Conservation (phyloP, 2,113 vertebrate species). For the Vicugna pacos region DNA sequence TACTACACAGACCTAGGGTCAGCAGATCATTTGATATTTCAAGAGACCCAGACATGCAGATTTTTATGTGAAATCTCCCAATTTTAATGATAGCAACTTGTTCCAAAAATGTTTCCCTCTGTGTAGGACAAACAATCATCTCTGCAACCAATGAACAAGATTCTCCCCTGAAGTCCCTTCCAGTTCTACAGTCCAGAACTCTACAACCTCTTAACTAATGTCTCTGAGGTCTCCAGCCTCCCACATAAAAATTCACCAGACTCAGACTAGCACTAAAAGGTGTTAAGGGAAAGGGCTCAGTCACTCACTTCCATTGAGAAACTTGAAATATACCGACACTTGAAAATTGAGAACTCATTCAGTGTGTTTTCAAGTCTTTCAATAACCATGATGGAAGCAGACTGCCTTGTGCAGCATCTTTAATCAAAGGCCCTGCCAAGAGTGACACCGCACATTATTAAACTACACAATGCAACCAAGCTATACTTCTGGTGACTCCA, state of each 20-base stretch:
- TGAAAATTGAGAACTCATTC: constrained; percentile 43
- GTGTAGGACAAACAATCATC: neutral
- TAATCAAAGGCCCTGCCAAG: constrained; percentile 57
- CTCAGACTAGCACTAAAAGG: neutral
- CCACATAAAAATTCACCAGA: constrained; percentile 45
- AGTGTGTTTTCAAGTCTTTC: constrained; percentile 55
- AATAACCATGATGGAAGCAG: constrained; percentile 35
- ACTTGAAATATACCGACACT: constrained; percentile 56
- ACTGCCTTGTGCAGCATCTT: constrained; percentile 15
- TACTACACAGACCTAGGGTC: neutral
- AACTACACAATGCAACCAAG: neutral
- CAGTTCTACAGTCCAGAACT: constrained; percentile 2
- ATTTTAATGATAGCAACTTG: constrained; percentile 3
- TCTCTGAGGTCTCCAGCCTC: neutral
- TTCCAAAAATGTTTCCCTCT: neutral
- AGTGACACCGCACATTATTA: constrained; percentile 9
- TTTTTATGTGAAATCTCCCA: constrained; percentile 28
- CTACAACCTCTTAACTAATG: neutral
- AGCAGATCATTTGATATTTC: constrained; percentile 1
- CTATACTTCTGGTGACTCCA: constrained; percentile 1
- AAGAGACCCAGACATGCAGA: neutral
- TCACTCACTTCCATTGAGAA: constrained; percentile 40
- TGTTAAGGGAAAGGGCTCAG: constrained; percentile 48
- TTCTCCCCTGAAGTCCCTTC: neutral
- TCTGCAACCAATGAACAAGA: neutral